phyloP scores from a whole-genome alignment of 2,113 vertebrate species.

The Oceanites oceanicus region DNA sequence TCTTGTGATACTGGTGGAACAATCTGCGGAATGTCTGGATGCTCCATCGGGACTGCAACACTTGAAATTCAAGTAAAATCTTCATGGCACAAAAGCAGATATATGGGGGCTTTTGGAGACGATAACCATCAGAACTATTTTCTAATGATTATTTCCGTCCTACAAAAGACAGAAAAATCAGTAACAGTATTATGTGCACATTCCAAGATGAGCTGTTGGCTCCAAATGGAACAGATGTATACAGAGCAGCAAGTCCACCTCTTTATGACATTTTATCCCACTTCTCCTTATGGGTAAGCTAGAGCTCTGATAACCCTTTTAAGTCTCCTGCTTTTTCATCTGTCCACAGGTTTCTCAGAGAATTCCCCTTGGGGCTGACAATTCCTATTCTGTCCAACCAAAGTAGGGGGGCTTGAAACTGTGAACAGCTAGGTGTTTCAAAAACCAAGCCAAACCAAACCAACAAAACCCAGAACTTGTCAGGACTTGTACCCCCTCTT shows the following conservation, averaged over 20 bases:
- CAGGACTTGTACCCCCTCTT: not conserved
- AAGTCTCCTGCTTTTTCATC: not conserved
- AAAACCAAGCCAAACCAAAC: not conserved
- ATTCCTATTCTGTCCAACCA: not conserved
- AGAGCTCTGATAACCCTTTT: not conserved
- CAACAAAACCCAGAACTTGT: too few relatives aligned
- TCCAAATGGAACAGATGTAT: not conserved
- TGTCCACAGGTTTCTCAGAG: not conserved
- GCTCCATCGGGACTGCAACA: not conserved
- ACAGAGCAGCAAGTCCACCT: not conserved
- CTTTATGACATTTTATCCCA: not conserved
- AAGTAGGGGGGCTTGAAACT: not conserved
- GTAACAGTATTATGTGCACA: not conserved
- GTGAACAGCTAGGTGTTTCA: not conserved
- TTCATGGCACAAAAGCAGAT: conserved; percentile 21
- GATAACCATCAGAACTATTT: not conserved
- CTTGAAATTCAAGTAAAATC: not conserved
- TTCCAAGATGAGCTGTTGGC: not conserved
- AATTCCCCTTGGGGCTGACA: not conserved
- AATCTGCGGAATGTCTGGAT: not conserved
- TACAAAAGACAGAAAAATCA: not conserved
- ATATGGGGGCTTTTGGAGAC: not conserved
- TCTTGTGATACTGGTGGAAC: conserved; percentile 11
- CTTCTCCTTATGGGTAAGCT: not conserved
- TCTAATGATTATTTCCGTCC: not conserved